A percentile compares a stretch with the other conserved stretches of the same genome.
phyloP scores from a whole-genome alignment of 2,888 invertebrate genomes.

The Eristalis intricaria region DNA sequence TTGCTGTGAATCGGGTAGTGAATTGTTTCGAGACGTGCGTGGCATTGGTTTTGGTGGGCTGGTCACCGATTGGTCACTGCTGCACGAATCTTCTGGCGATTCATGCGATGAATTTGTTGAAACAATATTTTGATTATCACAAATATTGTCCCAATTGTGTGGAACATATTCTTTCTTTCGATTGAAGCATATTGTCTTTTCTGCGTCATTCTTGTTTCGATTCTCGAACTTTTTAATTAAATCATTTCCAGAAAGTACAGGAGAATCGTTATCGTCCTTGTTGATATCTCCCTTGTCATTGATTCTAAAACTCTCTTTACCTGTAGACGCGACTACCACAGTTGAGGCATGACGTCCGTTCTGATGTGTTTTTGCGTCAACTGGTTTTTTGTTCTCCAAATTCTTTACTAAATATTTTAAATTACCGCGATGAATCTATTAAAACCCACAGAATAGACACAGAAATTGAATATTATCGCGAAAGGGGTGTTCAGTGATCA shows the following conservation, averaged over 20 bases:
- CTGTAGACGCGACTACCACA: slow-evolving; percentile 37
- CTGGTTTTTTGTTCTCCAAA: slow-evolving; percentile 78
- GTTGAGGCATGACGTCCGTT: slow-evolving; percentile 54
- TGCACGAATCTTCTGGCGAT: slow-evolving; percentile 79
- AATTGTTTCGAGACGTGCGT: slow-evolving; percentile 87
- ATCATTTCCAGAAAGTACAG: slow-evolving; percentile 82
- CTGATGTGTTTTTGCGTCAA: slow-evolving; percentile 47
- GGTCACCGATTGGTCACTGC: slow-evolving; percentile 78
- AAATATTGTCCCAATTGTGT: slow-evolving; percentile 77
- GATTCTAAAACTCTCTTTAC: slow-evolving; percentile 34
- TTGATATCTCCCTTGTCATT: slow-evolving; percentile 39
- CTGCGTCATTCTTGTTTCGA: slow-evolving; percentile 79
- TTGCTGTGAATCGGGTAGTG: slow-evolving; percentile 86
- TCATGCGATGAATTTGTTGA: slow-evolving; percentile 74
- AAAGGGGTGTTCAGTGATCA: background rate
- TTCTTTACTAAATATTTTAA: slow-evolving; percentile 79
- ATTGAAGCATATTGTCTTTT: slow-evolving; percentile 68
- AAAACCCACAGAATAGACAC: slow-evolving; percentile 21
- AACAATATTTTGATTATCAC: slow-evolving; percentile 43
- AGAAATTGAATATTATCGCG: background rate
- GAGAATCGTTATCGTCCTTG: slow-evolving; percentile 69
- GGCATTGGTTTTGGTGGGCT: slow-evolving; percentile 90
- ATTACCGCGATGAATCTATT: slow-evolving; percentile 80
- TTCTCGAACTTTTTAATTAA: slow-evolving; percentile 86
- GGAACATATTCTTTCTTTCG: slow-evolving; percentile 70